Percentiles rank a stretch among this genome's conserved stretches.
phyloP scores from a whole-genome alignment of 2,888 invertebrate species.

The Nomada ruficornis region DNA sequence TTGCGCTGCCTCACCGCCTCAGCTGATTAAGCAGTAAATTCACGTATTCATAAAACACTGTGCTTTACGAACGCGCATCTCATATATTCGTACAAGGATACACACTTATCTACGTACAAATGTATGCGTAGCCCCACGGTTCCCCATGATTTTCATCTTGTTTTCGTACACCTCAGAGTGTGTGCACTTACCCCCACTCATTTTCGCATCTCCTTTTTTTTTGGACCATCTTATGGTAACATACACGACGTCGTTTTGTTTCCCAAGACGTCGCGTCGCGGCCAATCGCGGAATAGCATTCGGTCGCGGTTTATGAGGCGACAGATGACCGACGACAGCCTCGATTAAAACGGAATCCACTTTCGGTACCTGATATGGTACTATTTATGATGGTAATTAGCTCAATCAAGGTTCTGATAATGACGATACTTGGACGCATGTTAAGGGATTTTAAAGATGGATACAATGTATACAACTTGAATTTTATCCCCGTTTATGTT shows the following conservation, averaged over 20 bases:
- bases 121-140: neutral
- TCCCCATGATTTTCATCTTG: constrained; percentile 42
- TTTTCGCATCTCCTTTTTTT: constrained; percentile 13
- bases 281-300: constrained; percentile 46
- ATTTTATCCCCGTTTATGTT: neutral
- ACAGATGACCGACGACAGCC: constrained; percentile 31
- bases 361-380: constrained; percentile 12
- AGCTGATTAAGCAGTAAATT: constrained; percentile 81
- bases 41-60: constrained; percentile 78
- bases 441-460: neutral
- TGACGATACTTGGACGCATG: constrained; percentile 16
- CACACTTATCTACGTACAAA: neutral
- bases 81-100: neutral
- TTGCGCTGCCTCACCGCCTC: constrained; percentile 75
- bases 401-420: constrained; percentile 39
- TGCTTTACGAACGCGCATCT: constrained; percentile 72
- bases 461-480: neutral
- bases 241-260: constrained; percentile 43
- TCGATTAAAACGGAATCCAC: constrained; percentile 34
- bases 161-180: constrained; percentile 18
- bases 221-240: constrained; percentile 31
- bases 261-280: constrained; percentile 52
- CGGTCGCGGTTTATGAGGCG: constrained; percentile 52
- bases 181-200: neutral
- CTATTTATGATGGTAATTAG: constrained; percentile 53